Evolutionary conservation across 1,140 invertebrate species (phyloP).

Genomic region (Gerris buenoi): DNA sequence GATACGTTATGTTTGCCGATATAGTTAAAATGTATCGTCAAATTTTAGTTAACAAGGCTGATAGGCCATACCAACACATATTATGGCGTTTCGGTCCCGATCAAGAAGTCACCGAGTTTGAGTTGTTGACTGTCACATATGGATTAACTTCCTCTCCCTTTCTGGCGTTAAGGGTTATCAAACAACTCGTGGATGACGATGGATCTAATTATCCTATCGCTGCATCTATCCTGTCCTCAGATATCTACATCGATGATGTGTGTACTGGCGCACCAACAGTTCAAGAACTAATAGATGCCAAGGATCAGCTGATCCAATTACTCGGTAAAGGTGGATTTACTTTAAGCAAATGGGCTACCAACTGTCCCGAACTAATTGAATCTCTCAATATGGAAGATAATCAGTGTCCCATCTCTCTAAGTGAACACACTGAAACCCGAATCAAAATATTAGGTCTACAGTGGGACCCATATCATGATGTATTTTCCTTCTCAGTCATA

Average conservation of each 20-base stretch:
- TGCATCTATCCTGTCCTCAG: not conserved
- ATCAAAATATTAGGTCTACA: no score
- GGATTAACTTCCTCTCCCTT: conserved; percentile 5
- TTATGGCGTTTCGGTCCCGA: conserved; percentile 3
- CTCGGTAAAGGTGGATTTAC: conserved; percentile 16
- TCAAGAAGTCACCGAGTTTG: conserved; percentile 2
- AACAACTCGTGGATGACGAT: not conserved
- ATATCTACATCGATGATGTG: conserved; percentile 5
- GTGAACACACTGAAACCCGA: no score
- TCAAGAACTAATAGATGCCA: not conserved
- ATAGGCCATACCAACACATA: no score
- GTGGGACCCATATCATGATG: no score
- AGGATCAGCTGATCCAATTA: conserved; percentile 21
- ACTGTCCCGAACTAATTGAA: conserved; percentile 13
- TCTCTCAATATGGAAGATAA: not conserved
- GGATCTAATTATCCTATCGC: not conserved
- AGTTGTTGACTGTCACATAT: conserved; percentile 7
- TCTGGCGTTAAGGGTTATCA: conserved; percentile 6
- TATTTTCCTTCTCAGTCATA: no score
- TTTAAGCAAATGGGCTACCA: conserved; percentile 24
- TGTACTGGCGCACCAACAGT: not conserved
- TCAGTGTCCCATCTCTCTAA: no score
- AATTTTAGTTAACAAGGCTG: no score
- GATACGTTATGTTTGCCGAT: no score
- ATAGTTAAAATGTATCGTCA: no score